Conservation (phyloP, 2,113 vertebrate genomes). For the Clarias batrachus region DNA sequence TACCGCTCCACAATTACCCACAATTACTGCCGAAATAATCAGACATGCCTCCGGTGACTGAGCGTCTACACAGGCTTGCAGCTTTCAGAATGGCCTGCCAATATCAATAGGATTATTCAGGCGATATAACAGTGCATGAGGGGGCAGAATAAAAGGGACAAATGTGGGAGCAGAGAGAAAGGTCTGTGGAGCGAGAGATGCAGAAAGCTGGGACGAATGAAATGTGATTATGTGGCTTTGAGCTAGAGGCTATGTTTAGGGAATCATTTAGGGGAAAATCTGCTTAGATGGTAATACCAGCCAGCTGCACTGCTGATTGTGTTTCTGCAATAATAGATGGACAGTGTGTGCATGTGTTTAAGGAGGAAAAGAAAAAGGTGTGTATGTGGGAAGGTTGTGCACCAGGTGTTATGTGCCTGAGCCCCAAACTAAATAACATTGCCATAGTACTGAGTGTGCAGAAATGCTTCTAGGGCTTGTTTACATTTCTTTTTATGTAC, state of each 20-base stretch:
- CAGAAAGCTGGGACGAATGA: constrained; percentile 16
- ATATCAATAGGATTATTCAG: constrained; percentile 52
- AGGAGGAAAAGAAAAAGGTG: no score
- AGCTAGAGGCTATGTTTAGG: constrained; percentile 56
- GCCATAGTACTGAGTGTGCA: no score
- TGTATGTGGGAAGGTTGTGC: not conserved
- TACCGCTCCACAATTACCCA: constrained; percentile 44
- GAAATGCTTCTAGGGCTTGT: not conserved
- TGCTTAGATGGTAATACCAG: constrained; percentile 42
- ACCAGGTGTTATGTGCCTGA: no score
- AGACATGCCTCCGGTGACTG: constrained; percentile 44
- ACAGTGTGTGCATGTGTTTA: not conserved
- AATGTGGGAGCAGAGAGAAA: constrained; percentile 4
- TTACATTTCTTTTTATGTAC: not conserved
- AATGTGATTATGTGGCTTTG: constrained; percentile 54
- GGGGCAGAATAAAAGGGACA: constrained; percentile 14
- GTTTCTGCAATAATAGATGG: constrained; percentile 16
- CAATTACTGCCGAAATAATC: constrained; percentile 49
- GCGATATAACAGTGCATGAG: constrained; percentile 6
- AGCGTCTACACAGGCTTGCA: constrained; percentile 38
- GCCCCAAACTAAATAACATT: not conserved
- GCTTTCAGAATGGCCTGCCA: constrained; percentile 50
- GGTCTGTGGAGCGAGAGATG: not conserved
- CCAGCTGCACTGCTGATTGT: constrained; percentile 44
- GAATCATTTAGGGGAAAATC: constrained; percentile 51